These are phyloP conservation scores for Microctonus brassicae DNA, from an alignment of 2,888 invertebrate genomes.

Conservation along the genomic window DNA sequence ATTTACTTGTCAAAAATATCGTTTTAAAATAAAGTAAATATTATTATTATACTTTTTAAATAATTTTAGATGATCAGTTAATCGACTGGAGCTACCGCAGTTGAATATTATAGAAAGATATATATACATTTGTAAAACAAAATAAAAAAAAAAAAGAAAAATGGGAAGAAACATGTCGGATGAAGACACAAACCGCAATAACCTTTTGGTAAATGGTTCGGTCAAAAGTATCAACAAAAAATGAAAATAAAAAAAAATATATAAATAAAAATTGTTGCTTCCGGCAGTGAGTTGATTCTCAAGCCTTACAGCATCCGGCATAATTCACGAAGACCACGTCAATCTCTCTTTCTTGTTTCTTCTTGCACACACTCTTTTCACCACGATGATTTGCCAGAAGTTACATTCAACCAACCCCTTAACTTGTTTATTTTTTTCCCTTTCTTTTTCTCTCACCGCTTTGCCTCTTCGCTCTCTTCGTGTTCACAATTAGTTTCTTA, in stretches of 20 bases:
- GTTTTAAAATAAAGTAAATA: not conserved
- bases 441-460: constrained; percentile 32
- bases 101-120: not conserved
- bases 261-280: constrained; percentile 3
- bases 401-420: constrained; percentile 8
- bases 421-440: not conserved
- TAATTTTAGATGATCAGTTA: not conserved
- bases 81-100: constrained; percentile 12
- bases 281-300: constrained; percentile 15
- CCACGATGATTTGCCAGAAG: constrained; percentile 22
- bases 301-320: not conserved
- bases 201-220: constrained; percentile 19
- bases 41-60: not conserved
- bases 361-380: not conserved
- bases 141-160: not conserved
- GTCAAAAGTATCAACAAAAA: not conserved
- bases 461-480: not conserved
- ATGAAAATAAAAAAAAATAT: not conserved
- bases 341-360: not conserved
- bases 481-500: constrained; percentile 38
- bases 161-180: not conserved
- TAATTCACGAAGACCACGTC: not conserved
- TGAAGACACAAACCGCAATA: constrained; percentile 22
- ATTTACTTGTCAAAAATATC: not conserved
- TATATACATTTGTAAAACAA: not conserved